A percentile compares a stretch with the other conserved stretches of the same genome.
These are phyloP conservation scores for Harpalus rubripes DNA, from an alignment of 2,888 invertebrate genomes.

Conservation along the genomic window DNA sequence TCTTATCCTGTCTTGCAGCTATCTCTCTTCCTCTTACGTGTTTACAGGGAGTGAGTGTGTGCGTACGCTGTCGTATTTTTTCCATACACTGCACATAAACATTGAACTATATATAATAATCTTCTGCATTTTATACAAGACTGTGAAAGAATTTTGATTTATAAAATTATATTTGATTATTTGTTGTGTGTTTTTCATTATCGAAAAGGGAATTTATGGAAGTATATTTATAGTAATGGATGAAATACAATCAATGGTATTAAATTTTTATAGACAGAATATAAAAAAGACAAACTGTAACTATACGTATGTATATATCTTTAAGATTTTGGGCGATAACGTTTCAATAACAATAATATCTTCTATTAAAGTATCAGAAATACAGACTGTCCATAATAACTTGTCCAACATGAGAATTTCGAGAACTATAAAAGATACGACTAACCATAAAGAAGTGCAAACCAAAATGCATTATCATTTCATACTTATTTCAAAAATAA, in stretches of 20 bases:
- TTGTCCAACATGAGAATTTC: too few relatives aligned
- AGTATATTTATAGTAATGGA: slow-evolving; percentile 2
- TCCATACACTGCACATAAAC: slow-evolving; percentile 50
- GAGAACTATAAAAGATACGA: too few relatives aligned
- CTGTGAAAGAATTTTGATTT: slow-evolving; percentile 23
- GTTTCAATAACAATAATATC: too few relatives aligned
- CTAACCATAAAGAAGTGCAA: too few relatives aligned
- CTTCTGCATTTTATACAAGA: slow-evolving; percentile 20
- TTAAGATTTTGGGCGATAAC: too few relatives aligned
- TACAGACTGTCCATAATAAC: too few relatives aligned
- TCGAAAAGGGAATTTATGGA: slow-evolving; percentile 9
- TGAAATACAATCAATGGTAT: slow-evolving; percentile 40
- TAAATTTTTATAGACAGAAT: slow-evolving; percentile 48
- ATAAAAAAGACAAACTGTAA: background rate
- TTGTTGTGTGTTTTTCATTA: slow-evolving; percentile 8
- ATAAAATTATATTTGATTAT: background rate
- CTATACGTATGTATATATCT: too few relatives aligned
- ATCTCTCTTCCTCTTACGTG: slow-evolving; percentile 37
- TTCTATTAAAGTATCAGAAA: too few relatives aligned
- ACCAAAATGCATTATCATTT: too few relatives aligned
- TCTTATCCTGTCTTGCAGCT: slow-evolving; percentile 12
- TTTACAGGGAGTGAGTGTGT: slow-evolving; percentile 10
- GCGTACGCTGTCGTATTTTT: slow-evolving; percentile 35
- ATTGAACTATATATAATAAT: slow-evolving; percentile 49
- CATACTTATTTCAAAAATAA: too few relatives aligned